Conservation (phyloP, 1,140 invertebrate genomes). For the Oryzaephilus surinamensis region DNA sequence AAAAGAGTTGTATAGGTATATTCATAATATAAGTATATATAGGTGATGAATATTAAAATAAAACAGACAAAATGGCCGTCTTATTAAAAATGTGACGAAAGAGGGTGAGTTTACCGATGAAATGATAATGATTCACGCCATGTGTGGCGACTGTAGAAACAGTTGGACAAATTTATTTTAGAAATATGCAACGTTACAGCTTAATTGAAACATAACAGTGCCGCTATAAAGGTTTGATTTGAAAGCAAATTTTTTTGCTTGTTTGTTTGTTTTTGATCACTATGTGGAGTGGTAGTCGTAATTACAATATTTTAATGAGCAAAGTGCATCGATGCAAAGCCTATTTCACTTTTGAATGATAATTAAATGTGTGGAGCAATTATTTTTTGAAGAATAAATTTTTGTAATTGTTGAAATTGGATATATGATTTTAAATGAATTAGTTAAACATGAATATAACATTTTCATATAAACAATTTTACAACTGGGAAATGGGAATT, state of each 20-base stretch:
- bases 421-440: no score
- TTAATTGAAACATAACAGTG: no score
- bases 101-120: slow-evolving; percentile 12
- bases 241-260: slow-evolving; percentile 17
- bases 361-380: no score
- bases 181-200: no score
- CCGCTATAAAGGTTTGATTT: slow-evolving; percentile 11
- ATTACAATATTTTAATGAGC: slow-evolving; percentile 34
- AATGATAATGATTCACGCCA: slow-evolving; percentile 15
- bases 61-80: slow-evolving; percentile 15
- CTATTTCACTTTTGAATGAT: slow-evolving; percentile 2
- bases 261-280: slow-evolving; percentile 16
- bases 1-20: no score
- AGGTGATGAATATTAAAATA: slow-evolving; percentile 1
- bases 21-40: no score
- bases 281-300: slow-evolving; percentile 15
- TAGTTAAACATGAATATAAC: no score
- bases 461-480: no score
- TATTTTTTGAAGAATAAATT: no score
- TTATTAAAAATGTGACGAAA: slow-evolving; percentile 19
- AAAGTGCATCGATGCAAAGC: slow-evolving; percentile 30
- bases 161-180: slow-evolving; percentile 14
- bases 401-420: no score
- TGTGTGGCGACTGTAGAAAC: slow-evolving; percentile 17
- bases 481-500: no score